Conservation (phyloP, 2,888 invertebrate species). For the Oeneis ivallda region DNA sequence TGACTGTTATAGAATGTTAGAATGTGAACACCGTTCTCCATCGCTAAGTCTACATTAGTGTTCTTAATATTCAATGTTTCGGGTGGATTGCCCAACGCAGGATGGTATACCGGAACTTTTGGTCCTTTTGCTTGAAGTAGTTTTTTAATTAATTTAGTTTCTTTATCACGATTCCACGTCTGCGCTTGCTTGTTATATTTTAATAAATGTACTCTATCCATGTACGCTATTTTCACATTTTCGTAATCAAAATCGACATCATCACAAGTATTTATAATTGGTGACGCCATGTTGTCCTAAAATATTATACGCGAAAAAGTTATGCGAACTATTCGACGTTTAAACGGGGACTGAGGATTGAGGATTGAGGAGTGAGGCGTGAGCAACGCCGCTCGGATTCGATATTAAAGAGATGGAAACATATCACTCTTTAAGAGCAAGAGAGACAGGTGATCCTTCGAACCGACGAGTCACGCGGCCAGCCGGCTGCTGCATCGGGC, state of each 20-base stretch:
- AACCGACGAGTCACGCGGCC: background rate
- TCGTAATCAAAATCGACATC: conserved; percentile 7
- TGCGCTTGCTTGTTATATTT: too few relatives aligned
- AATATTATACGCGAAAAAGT: background rate
- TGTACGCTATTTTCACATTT: background rate
- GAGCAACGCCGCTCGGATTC: background rate
- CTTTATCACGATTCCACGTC: background rate
- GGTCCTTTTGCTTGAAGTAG: background rate
- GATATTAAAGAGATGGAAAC: background rate
- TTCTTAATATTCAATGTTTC: background rate
- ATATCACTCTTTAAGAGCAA: background rate
- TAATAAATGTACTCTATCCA: background rate
- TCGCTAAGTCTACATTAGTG: conserved; percentile 7
- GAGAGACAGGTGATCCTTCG: background rate
- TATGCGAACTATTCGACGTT: background rate
- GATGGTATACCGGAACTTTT: background rate
- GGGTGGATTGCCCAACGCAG: background rate
- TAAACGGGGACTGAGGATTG: background rate
- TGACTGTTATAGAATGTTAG: conserved; percentile 9
- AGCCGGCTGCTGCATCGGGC: background rate
- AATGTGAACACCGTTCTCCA: conserved; percentile 13
- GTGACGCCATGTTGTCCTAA: background rate
- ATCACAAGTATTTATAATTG: background rate
- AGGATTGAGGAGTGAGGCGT: background rate
- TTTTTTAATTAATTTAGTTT: background rate